Evolutionary conservation across 1,140 invertebrate genomes (phyloP).

Genomic region (Drosophila punjabiensis): DNA sequence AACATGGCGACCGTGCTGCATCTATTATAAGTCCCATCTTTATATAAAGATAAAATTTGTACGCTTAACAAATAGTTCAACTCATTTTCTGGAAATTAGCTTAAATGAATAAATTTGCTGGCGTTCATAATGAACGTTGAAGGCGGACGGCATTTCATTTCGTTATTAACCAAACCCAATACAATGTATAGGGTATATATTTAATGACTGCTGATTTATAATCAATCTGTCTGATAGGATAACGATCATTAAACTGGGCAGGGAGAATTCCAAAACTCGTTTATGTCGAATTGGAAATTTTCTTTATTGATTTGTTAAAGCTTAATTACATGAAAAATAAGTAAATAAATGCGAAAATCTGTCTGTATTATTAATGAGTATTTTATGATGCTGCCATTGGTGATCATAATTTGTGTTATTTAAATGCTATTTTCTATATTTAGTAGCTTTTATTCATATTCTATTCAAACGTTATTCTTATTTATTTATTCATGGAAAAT

Average conservation of each 20-base stretch:
- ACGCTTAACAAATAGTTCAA: constrained; percentile 16
- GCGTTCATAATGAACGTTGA: constrained; percentile 16
- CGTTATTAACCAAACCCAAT: not conserved
- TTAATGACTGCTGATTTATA: constrained; percentile 4
- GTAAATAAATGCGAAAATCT: not conserved
- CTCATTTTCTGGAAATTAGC: constrained; percentile 33
- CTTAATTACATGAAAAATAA: constrained; percentile 27
- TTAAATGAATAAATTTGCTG: constrained; percentile 18
- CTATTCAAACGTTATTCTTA: not conserved
- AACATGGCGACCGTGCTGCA: constrained; percentile 2
- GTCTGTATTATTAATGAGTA: not conserved
- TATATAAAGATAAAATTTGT: constrained; percentile 26
- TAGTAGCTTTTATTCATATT: not conserved
- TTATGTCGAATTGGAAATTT: constrained; percentile 16
- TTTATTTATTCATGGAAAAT: not conserved
- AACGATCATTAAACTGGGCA: constrained; percentile 41
- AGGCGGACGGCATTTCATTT: not conserved
- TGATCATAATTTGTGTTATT: not conserved
- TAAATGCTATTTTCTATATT: not conserved
- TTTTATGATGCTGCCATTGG: not conserved
- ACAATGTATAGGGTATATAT: not conserved
- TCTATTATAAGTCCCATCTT: constrained; percentile 16
- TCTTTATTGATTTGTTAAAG: constrained; percentile 32
- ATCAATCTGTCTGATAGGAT: constrained; percentile 8
- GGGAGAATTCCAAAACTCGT: constrained; percentile 15